Conservation (phyloP, 2,113 vertebrate genomes). For the Argyrosomus japonicus region DNA sequence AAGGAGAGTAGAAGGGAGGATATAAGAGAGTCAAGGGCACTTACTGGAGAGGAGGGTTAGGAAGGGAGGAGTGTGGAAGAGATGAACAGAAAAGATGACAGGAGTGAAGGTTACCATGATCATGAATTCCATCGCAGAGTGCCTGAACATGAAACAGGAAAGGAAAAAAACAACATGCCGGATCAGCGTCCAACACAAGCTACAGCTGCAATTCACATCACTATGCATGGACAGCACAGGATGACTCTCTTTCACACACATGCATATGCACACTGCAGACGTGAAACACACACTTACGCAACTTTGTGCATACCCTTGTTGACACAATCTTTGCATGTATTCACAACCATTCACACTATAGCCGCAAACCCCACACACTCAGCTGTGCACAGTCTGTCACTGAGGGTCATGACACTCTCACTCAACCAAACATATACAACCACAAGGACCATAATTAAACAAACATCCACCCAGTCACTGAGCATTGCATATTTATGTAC, state of each 20-base stretch:
- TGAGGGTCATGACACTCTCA: conserved; percentile 66
- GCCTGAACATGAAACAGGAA: conserved; percentile 76
- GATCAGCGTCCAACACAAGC: conserved; percentile 80
- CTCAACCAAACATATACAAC: conserved; percentile 76
- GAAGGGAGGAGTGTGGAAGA: conserved; percentile 56
- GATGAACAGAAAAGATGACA: conserved; percentile 70
- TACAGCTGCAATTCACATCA: conserved; percentile 84
- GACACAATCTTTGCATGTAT: conserved; percentile 57
- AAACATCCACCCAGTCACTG: conserved; percentile 71
- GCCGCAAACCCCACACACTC: conserved; percentile 65
- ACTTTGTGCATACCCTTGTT: conserved; percentile 41
- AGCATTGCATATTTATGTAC: conserved; percentile 71
- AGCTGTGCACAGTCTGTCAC: conserved; percentile 70
- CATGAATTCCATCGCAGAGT: conserved; percentile 75
- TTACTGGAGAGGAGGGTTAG: conserved; percentile 35
- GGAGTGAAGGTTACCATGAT: conserved; percentile 72
- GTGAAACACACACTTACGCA: conserved; percentile 41
- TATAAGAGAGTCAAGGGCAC: conserved; percentile 57
- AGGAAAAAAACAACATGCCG: conserved; percentile 62
- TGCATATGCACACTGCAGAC: conserved; percentile 38
- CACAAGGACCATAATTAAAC: conserved; percentile 78
- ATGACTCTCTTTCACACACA: conserved; percentile 34
- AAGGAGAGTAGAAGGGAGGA: conserved; percentile 47
- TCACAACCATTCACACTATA: conserved; percentile 50
- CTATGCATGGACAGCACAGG: conserved; percentile 59